Conservation (phyloP, 2,113 vertebrate genomes). For the Nansenia antarctica region DNA sequence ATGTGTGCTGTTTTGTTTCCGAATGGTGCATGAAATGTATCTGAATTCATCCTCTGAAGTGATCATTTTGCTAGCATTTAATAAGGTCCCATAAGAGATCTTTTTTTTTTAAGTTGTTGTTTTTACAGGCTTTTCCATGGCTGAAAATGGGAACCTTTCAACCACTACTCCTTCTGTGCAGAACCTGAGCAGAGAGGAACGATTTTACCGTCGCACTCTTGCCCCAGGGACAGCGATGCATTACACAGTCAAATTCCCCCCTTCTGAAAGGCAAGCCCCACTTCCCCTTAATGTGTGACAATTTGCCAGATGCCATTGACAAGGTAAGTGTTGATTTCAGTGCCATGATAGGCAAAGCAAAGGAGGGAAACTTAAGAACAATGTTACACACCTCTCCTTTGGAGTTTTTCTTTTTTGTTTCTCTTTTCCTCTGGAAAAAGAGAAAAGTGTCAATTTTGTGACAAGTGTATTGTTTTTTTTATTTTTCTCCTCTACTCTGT, state of each 20-base stretch:
- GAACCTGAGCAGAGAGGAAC: constrained; percentile 42
- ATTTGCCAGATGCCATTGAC: constrained; percentile 97
- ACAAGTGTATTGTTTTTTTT: constrained; percentile 66
- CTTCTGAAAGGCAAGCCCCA: constrained; percentile 77
- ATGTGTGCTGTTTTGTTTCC: constrained; percentile 40
- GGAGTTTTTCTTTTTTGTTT: constrained; percentile 54
- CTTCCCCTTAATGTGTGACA: constrained; percentile 96
- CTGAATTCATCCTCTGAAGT: constrained; percentile 14
- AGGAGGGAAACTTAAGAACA: constrained; percentile 91
- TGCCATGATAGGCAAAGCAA: constrained; percentile 86
- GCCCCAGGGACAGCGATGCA: constrained; percentile 64
- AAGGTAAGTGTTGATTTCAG: constrained; percentile 96
- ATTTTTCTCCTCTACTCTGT: constrained; percentile 22
- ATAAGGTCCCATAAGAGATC: constrained; percentile 60
- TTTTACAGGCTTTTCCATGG: constrained; percentile 14
- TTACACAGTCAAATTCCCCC: constrained; percentile 69
- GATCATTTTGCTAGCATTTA: constrained; percentile 56
- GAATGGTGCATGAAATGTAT: constrained; percentile 56
- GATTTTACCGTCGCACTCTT: constrained; percentile 58
- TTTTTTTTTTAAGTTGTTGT: constrained; percentile 15
- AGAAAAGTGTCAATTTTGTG: constrained; percentile 75
- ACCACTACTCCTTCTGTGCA: constrained; percentile 44
- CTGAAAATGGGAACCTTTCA: constrained; percentile 51
- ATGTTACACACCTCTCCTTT: constrained; percentile 80
- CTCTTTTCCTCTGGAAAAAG: constrained; percentile 56